Evolutionary conservation across 2,888 invertebrate genomes (phyloP).

Genomic region (Parapristionchus giblindavisi): DNA sequence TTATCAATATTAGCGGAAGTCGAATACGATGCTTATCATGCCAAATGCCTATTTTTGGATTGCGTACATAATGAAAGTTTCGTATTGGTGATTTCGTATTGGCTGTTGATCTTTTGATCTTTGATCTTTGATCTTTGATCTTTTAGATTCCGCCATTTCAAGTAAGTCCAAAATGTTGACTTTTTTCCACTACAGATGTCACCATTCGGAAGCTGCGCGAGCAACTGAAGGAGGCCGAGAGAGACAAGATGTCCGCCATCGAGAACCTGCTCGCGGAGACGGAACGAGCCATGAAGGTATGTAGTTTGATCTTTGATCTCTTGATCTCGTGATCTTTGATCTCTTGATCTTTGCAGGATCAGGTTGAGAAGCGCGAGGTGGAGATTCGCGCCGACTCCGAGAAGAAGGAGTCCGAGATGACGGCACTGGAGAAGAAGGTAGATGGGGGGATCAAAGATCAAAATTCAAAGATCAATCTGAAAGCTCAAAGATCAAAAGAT

Average conservation of each 20-base stretch:
- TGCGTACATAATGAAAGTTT: no score
- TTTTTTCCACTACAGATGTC: conserved; percentile 70
- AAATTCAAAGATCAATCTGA: no score
- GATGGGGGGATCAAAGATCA: no score
- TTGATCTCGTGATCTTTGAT: background rate
- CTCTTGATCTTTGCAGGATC: conserved; percentile 23
- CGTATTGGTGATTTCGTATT: no score
- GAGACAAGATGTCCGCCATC: conserved; percentile 65
- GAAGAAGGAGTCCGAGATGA: conserved; percentile 46
- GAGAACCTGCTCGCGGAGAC: conserved; percentile 72
- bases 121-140: no score
- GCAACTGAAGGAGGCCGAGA: conserved; percentile 49
- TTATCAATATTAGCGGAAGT: no score
- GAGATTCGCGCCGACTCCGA: conserved; percentile 46
- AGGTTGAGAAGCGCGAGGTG: conserved; percentile 41
- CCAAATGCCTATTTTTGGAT: no score
- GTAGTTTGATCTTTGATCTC: conserved; percentile 11
- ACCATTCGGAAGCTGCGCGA: conserved; percentile 74
- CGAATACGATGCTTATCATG: no score
- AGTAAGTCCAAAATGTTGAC: background rate
- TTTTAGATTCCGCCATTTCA: no score
- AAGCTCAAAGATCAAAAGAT: no score
- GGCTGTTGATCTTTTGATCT: no score
- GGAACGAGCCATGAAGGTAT: conserved; percentile 71
- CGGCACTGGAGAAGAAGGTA: conserved; percentile 47